Percentiles rank a stretch among this genome's conserved stretches.
Evolutionary conservation across 1,140 invertebrate species (phyloP).

Genomic region (Drosophila prosaltans): DNA sequence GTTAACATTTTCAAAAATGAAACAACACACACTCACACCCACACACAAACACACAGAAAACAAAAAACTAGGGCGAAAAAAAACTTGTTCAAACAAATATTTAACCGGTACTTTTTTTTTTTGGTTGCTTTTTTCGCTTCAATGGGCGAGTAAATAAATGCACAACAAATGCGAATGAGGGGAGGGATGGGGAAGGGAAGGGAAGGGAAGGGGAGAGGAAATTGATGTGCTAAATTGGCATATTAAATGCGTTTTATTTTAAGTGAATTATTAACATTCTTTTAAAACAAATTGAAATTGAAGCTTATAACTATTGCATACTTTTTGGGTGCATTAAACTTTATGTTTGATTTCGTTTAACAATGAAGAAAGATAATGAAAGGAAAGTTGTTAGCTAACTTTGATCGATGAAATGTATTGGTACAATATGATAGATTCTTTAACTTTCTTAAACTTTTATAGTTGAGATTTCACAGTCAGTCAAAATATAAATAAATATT

Average conservation of each 20-base stretch:
- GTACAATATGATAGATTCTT: too few species aligned
- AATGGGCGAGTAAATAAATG: conserved; percentile 4
- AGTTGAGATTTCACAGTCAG: too few species aligned
- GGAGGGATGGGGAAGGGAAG: too few species aligned
- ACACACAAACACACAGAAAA: background rate
- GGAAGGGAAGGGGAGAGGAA: background rate
- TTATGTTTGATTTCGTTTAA: too few species aligned
- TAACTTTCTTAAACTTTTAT: too few species aligned
- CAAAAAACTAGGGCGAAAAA: background rate
- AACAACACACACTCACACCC: background rate
- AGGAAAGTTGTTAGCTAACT: too few species aligned
- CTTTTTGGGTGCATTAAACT: too few species aligned
- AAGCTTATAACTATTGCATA: background rate
- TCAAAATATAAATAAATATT: too few species aligned
- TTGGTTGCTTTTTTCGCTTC: background rate
- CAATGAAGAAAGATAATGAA: too few species aligned
- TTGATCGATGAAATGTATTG: too few species aligned
- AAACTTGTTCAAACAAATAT: background rate
- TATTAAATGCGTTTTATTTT: conserved; percentile 24
- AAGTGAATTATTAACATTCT: conserved; percentile 37
- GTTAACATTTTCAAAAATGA: conserved; percentile 2
- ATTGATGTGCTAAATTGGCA: background rate
- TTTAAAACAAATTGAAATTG: conserved; percentile 15
- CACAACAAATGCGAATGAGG: background rate
- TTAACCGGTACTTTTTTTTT: background rate